These are phyloP conservation scores for Choloepus didactylus DNA, from an alignment of 2,797 vertebrate genomes.

Conservation along the genomic window DNA sequence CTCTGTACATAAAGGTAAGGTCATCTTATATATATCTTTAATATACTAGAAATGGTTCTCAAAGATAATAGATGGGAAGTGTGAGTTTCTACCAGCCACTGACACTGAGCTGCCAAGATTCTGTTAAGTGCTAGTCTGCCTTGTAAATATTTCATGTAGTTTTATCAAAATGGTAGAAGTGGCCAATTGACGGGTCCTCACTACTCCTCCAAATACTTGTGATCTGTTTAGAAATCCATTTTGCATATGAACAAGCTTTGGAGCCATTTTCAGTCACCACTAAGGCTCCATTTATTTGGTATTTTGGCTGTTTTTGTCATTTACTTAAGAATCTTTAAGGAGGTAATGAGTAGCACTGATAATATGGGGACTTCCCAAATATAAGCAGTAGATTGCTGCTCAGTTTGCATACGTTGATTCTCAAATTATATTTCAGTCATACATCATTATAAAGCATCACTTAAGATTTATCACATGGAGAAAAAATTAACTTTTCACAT, in stretches of 20 bases:
- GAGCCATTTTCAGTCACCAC: background rate
- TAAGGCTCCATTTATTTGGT: background rate
- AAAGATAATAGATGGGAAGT: background rate
- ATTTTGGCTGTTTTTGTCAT: background rate
- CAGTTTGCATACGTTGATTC: background rate
- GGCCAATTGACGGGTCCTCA: background rate
- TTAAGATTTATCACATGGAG: background rate
- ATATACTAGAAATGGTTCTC: background rate
- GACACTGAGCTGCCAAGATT: background rate
- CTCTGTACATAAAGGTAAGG: background rate
- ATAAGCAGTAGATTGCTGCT: background rate
- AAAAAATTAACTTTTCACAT: background rate
- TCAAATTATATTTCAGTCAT: background rate
- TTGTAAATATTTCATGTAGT: background rate
- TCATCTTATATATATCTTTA: background rate
- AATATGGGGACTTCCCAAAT: background rate
- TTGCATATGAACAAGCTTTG: background rate
- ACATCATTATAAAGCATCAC: background rate
- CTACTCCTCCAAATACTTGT: background rate
- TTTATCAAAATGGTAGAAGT: background rate
- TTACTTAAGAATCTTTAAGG: background rate
- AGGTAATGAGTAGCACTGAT: background rate
- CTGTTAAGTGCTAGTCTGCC: background rate
- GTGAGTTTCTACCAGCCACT: background rate
- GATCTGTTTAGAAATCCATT: constrained; percentile 14